Evolutionary conservation across 2,113 vertebrate genomes (phyloP), one percentile per base, ranked within the genome.

Genomic region (Catharus bicknelli): DNA sequence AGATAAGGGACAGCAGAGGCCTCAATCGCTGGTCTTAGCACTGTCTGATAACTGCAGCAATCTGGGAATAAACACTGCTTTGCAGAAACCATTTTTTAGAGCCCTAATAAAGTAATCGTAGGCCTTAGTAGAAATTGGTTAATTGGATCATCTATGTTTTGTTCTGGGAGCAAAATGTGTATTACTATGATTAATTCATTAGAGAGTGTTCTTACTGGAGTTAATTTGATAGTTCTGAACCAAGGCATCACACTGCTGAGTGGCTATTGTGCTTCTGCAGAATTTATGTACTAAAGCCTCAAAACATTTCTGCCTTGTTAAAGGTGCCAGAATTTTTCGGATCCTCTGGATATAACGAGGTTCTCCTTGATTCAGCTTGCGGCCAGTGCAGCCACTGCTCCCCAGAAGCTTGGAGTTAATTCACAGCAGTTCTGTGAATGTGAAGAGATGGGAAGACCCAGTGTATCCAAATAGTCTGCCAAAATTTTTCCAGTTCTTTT

Each of bases 1-100:
- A 96, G 93, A 96, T 95, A 95, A 96, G 83, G 93, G 92, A 94
- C 89, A 95, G 74, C 25, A 80, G 43, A 85, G 62, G 58, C 61
- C 83, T 94, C 94, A 86, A 53, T 34, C 47, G 89, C 77, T 62
- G 76, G 63, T 76, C 86, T 95, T 67, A 94, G 88, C 84, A 54
- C 86, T 82, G 93, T 72, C 95, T 87, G 81, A 94, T 97, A 95
- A 95, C 80, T 88, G 51, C 64, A 92, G 84, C 84, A 86, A 94
- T 86, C 73, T 83, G 90, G 82, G 93, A 96, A 94, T 96, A 96
- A 93, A 79, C 69, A 93, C 25, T 45, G 42, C 84, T 88, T 92
- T 88, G 72, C 78, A 95, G 88, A 86, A 92, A 80, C 25, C 61
- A 66, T 94, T 93, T 94, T 93, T 94, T 55, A 87, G 78, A 93